Base-by-base conservation (phyloP, 2,113 vertebrate genomes). In the Psammodynastes pulverulentus region DNA sequence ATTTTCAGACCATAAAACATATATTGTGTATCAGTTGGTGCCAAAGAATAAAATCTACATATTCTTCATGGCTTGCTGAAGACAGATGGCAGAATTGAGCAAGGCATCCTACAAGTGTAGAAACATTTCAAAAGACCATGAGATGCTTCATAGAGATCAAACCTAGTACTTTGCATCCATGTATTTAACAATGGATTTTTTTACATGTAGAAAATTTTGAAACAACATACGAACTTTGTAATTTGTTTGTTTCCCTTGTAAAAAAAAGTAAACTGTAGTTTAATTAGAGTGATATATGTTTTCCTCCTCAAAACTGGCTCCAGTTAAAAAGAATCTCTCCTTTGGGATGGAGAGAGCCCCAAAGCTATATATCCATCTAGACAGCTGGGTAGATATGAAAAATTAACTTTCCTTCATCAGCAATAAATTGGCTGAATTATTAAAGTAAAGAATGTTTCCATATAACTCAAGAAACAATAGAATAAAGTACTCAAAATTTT, bases 101-200 rank as follows among this genome's bases (percentile, higher is more conserved):
- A 87, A 88, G 85, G 53, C 85, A 90, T 89, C 95, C 93, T 51
- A 95, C 84, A 95, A 88, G 91, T 54, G 93, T 84, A 95, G 62
- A 86, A 92, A 89, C 29, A 91, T 87, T 85, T 19, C 45, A 93
- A 95, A 23, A 94, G 9, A 58, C 24, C 91, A 92, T 88, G 67
- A 92, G 54, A 91, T 95, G 0, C 58, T 94, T 24, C 21, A 87
- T 1, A n/a, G 2, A 87, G 48, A 53, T 51, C 24, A 86, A 86
- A 48, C 48, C 43, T 54, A 26, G 72, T 5, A 92, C 45, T 45
- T 67, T 92, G 58, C 89, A 9, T 1, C 52, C 49, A 85, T 92
- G 8, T 53, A 94, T 4, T 91, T 90, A 54, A 92, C 45, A 89
- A 39, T 79, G 17, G 15, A 34, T 67, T 34, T 79, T 21, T 67